Evolutionary conservation across 2,888 invertebrate species (phyloP).

Genomic region (Pyrrhosoma nymphula): DNA sequence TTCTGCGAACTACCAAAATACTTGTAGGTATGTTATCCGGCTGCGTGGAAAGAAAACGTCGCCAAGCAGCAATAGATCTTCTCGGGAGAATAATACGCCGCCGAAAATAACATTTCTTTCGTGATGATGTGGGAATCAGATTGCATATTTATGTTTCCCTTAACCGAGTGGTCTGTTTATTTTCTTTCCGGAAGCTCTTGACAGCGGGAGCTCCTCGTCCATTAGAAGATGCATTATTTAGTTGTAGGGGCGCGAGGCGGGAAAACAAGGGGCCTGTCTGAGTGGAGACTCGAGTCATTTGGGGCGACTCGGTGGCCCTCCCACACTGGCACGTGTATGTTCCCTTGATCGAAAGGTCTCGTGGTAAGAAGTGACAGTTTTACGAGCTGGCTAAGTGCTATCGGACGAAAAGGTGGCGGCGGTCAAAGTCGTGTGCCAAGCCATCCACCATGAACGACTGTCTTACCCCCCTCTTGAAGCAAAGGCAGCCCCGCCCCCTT

Average conservation of each 20-base stretch:
- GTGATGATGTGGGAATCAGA: not conserved
- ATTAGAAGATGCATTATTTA: not conserved
- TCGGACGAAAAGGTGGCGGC: conserved; percentile 12
- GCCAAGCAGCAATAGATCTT: not conserved
- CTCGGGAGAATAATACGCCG: not conserved
- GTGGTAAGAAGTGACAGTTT: not conserved
- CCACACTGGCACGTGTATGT: not conserved
- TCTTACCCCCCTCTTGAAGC: not conserved
- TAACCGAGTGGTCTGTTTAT: not conserved
- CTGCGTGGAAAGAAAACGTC: not conserved
- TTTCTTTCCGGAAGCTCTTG: not conserved
- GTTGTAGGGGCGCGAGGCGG: not conserved
- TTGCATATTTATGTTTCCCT: not conserved
- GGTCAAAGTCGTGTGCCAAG: not conserved
- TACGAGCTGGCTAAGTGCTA: conserved; percentile 32
- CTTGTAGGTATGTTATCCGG: too few species aligned
- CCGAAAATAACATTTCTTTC: not conserved
- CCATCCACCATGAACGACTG: not conserved
- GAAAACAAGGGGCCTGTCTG: conserved; percentile 11
- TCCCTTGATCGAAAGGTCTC: conserved; percentile 34
- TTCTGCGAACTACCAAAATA: too few species aligned
- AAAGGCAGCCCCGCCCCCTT: not conserved
- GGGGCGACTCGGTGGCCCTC: not conserved
- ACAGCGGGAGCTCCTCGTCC: not conserved
- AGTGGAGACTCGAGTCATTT: not conserved